Percentiles rank a stretch among this genome's conserved stretches.
Evolutionary conservation across 2,888 invertebrate species (phyloP).

Genomic region (Acanthococcus lagerstroemiae): DNA sequence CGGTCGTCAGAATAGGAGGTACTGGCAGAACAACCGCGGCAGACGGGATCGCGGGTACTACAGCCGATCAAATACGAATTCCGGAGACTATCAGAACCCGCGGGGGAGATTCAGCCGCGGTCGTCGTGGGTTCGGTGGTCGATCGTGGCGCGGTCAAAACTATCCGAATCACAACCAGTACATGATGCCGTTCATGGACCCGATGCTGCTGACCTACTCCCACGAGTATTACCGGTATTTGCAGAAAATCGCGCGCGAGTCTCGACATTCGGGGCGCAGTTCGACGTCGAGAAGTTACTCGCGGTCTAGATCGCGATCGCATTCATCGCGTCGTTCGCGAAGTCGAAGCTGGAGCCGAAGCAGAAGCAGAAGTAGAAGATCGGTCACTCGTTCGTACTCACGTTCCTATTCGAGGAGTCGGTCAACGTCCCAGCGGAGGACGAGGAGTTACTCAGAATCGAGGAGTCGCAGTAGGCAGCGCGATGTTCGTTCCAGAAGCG

Average conservation of each 20-base stretch:
- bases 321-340: conserved; percentile 42
- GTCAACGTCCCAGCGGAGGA: conserved; percentile 33
- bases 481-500: no score
- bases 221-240: conserved; percentile 43
- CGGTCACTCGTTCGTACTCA: conserved; percentile 41
- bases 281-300: conserved; percentile 10
- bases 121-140: conserved; percentile 34
- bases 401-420: conserved; percentile 31
- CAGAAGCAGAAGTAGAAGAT: conserved; percentile 40
- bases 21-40: background rate
- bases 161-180: conserved; percentile 16
- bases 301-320: conserved; percentile 39
- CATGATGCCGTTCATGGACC: conserved; percentile 34
- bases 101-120: conserved; percentile 29
- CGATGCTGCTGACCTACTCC: conserved; percentile 34
- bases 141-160: conserved; percentile 1
- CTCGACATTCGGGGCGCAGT: conserved; percentile 40
- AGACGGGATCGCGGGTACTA: background rate
- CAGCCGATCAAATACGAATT: background rate
- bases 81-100: conserved; percentile 8
- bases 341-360: conserved; percentile 39
- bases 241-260: conserved; percentile 47
- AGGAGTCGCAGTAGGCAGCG: no score
- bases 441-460: conserved; percentile 32
- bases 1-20: background rate